Percentiles rank a stretch among this genome's conserved stretches.
Evolutionary conservation across 2,797 vertebrate species (phyloP).

Genomic region (Danio jaintianensis): DNA sequence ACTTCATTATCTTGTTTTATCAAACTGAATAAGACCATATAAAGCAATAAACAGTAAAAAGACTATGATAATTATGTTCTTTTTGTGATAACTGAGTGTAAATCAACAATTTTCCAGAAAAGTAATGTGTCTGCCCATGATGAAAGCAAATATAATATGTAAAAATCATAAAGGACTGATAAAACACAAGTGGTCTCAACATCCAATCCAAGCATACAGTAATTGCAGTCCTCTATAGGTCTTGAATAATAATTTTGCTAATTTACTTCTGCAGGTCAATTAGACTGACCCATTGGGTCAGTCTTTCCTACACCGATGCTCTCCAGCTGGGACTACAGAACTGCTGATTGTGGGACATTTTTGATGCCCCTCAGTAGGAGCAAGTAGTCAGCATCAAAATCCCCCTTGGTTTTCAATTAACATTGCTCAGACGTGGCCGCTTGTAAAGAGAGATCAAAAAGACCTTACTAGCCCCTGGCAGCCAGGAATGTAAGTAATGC

Average conservation of each 20-base stretch:
- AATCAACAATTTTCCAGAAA: background rate
- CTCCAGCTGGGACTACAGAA: constrained; percentile 47
- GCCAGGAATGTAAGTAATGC: constrained; percentile 66
- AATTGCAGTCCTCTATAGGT: constrained; percentile 28
- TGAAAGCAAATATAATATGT: background rate
- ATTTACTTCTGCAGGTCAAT: constrained; percentile 48
- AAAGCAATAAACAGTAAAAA: background rate
- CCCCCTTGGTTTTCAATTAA: constrained; percentile 68
- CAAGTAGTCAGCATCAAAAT: constrained; percentile 61
- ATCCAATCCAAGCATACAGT: constrained; percentile 26
- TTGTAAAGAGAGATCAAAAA: constrained; percentile 67
- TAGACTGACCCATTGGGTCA: constrained; percentile 31
- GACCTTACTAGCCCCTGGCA: constrained; percentile 50
- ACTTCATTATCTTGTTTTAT: background rate
- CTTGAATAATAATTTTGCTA: constrained; percentile 19
- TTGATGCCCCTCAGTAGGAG: constrained; percentile 56
- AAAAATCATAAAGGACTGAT: background rate
- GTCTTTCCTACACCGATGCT: constrained; percentile 15
- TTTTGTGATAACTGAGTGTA: too few species aligned
- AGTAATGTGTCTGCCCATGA: background rate
- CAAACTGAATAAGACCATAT: background rate
- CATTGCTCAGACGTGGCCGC: constrained; percentile 54
- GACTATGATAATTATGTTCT: background rate
- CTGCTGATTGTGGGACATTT: constrained; percentile 61
- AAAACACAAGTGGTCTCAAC: background rate